Percentiles rank a stretch among this genome's conserved stretches.
phyloP scores from a whole-genome alignment of 2,888 invertebrate genomes.

The Eugnorisma glareosa region DNA sequence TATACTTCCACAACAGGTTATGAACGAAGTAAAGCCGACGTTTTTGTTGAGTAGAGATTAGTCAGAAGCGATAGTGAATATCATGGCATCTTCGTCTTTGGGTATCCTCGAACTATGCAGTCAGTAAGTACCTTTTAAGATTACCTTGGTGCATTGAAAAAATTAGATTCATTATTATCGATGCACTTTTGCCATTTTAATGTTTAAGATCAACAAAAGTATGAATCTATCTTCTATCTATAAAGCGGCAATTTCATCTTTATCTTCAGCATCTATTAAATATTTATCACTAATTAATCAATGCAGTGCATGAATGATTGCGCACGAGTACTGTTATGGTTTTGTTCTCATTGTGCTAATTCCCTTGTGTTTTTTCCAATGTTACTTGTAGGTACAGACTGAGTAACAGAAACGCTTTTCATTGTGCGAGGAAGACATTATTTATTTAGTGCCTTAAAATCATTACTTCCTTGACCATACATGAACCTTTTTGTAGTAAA shows the following conservation, averaged over 20 bases:
- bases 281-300: background rate
- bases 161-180: background rate
- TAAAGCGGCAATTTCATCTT: background rate
- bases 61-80: slow-evolving; percentile 66
- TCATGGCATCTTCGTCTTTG: slow-evolving; percentile 50
- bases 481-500: background rate
- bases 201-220: background rate
- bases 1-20: slow-evolving; percentile 67
- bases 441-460: background rate
- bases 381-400: slow-evolving; percentile 34
- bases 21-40: slow-evolving; percentile 55
- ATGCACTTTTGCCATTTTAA: slow-evolving; percentile 13
- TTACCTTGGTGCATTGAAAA: slow-evolving; percentile 34
- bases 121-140: slow-evolving; percentile 15
- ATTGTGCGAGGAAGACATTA: background rate
- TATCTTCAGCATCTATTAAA: too few species aligned
- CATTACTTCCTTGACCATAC: background rate
- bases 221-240: background rate
- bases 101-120: slow-evolving; percentile 59
- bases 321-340: slow-evolving; percentile 32
- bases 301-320: slow-evolving; percentile 8
- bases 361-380: slow-evolving; percentile 21
- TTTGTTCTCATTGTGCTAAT: slow-evolving; percentile 46
- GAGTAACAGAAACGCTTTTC: slow-evolving; percentile 11
- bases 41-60: slow-evolving; percentile 67